phyloP scores from a whole-genome alignment of 2,797 vertebrate species.

The Capromys pilorides region DNA sequence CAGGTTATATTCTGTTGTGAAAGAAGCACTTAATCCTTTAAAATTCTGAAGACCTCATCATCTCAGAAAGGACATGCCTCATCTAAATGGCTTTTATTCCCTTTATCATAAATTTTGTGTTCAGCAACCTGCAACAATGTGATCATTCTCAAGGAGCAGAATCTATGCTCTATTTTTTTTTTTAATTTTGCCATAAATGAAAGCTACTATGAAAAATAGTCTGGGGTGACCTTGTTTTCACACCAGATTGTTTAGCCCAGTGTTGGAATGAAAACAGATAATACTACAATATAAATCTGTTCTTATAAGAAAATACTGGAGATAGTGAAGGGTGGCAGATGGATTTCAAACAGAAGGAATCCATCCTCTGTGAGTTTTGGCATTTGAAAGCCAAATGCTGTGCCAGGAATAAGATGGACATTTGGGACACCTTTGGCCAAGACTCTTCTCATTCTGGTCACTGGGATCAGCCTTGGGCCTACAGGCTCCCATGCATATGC shows the following conservation, averaged over 20 bases:
- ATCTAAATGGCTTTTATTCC: constrained; percentile 13
- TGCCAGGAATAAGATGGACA: constrained; percentile 54
- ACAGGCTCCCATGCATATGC: background rate
- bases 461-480: background rate
- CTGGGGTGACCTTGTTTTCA: constrained; percentile 66
- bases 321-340: constrained; percentile 60
- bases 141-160: constrained; percentile 40
- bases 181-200: constrained; percentile 25
- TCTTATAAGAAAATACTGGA: constrained; percentile 69
- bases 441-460: background rate
- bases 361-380: constrained; percentile 42
- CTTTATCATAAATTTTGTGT: constrained; percentile 43
- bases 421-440: constrained; percentile 53
- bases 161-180: background rate
- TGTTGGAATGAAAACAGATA: constrained; percentile 69
- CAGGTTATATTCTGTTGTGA: background rate
- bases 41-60: background rate
- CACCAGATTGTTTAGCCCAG: constrained; percentile 63
- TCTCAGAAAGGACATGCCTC: background rate
- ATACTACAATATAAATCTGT: constrained; percentile 64
- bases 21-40: background rate
- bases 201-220: constrained; percentile 38
- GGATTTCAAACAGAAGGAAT: constrained; percentile 64
- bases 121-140: constrained; percentile 49
- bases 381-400: constrained; percentile 21